Percentiles rank a stretch among this genome's conserved stretches.
These are phyloP conservation scores for Acrossocheilus fasciatus DNA, from an alignment of 2,797 vertebrate species.

Conservation along the genomic window DNA sequence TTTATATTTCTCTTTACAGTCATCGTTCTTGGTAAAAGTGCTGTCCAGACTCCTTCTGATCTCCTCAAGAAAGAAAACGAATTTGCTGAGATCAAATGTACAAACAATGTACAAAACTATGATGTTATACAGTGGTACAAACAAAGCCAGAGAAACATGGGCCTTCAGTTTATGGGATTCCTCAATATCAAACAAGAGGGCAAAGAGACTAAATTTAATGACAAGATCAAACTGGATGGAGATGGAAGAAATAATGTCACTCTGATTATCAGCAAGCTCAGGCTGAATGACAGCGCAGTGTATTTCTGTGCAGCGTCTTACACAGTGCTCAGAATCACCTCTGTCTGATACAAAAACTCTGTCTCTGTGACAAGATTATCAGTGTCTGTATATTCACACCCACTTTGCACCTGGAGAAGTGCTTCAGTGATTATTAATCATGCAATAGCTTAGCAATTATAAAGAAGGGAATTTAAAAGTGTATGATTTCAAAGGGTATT, in stretches of 20 bases:
- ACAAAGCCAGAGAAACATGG: background rate
- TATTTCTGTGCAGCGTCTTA: slow-evolving; percentile 54
- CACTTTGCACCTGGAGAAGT: background rate
- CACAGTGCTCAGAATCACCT: slow-evolving; percentile 20
- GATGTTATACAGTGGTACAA: slow-evolving; percentile 36
- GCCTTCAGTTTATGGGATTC: slow-evolving; percentile 46
- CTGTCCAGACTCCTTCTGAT: slow-evolving; percentile 36
- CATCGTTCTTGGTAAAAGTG: slow-evolving; percentile 7
- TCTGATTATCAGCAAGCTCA: background rate
- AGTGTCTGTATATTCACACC: background rate
- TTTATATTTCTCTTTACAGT: background rate
- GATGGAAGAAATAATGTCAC: slow-evolving; percentile 4
- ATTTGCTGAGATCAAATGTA: slow-evolving; percentile 38
- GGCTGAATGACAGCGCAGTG: slow-evolving; percentile 42
- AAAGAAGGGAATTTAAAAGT: background rate
- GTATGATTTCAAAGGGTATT: background rate
- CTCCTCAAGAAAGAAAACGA: background rate
- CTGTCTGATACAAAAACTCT: slow-evolving; percentile 4
- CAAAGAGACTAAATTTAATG: slow-evolving; percentile 7
- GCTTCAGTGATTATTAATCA: background rate
- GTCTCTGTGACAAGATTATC: background rate
- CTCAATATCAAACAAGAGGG: background rate
- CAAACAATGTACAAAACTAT: background rate
- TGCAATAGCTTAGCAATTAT: background rate
- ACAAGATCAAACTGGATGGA: slow-evolving; percentile 34